Percentiles rank a stretch among this genome's conserved stretches.
phyloP scores from a whole-genome alignment of 2,888 invertebrate species.

The Dolomedes plantarius region DNA sequence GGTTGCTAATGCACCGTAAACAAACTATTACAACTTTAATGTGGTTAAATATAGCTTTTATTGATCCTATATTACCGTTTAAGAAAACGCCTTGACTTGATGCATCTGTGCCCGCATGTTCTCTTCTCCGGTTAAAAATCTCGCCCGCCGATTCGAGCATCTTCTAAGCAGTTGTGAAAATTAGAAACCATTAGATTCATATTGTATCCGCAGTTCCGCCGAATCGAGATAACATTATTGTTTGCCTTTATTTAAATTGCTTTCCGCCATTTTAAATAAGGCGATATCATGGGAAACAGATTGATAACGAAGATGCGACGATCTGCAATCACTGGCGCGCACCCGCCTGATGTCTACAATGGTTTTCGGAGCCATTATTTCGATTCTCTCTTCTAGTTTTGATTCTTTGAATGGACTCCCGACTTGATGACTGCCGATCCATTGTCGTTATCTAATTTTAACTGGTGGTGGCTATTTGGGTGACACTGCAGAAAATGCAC shows the following conservation, averaged over 20 bases:
- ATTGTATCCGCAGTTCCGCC: not conserved
- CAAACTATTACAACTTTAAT: too few species aligned
- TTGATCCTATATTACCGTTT: too few species aligned
- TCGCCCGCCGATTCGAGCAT: too few species aligned
- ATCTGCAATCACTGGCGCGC: not conserved
- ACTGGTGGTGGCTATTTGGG: not conserved
- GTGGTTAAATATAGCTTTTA: too few species aligned
- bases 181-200: too few species aligned
- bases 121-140: too few species aligned
- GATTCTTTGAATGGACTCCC: conserved; percentile 5
- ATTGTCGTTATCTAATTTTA: not conserved
- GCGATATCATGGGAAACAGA: not conserved
- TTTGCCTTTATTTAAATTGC: not conserved
- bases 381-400: not conserved
- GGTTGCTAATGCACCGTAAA: too few species aligned
- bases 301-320: conserved; percentile 5
- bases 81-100: too few species aligned
- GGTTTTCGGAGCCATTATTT: not conserved
- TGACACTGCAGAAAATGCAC: not conserved
- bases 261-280: conserved; percentile 2
- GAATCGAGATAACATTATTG: not conserved
- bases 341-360: not conserved
- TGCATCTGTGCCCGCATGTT: too few species aligned
- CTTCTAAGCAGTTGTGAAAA: too few species aligned
- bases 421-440: conserved; percentile 15